These are phyloP conservation scores for Sebastolobus altivelis DNA, from an alignment of 2,797 vertebrate genomes.

Conservation along the genomic window DNA sequence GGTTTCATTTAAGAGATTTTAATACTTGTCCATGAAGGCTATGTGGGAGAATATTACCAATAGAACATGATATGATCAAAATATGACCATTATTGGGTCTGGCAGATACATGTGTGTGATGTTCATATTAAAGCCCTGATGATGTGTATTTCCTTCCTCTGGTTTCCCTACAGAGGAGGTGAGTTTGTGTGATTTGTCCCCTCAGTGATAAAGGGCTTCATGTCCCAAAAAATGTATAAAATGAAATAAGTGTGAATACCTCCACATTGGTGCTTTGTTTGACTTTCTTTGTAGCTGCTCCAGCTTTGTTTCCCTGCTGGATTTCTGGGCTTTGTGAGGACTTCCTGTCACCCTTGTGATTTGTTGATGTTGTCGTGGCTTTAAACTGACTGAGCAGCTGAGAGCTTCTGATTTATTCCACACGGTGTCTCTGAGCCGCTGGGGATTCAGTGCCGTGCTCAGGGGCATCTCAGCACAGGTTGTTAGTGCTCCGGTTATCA, in stretches of 20 bases:
- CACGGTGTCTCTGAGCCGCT: not conserved
- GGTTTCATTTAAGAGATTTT: not conserved
- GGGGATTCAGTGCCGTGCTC: constrained; percentile 20
- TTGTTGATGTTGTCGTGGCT: constrained; percentile 5
- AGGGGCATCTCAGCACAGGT: constrained; percentile 44
- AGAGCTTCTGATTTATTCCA: constrained; percentile 30
- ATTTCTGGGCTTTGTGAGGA: constrained; percentile 12
- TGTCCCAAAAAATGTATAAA: not conserved
- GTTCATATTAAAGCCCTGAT: not conserved
- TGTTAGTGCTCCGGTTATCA: constrained; percentile 17
- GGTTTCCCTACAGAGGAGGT: not conserved
- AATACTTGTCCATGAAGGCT: not conserved
- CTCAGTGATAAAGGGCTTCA: not conserved
- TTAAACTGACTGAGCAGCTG: constrained; percentile 6
- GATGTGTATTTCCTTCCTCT: not conserved
- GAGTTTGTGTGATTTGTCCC: not conserved
- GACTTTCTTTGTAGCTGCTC: not conserved
- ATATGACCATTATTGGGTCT: not conserved
- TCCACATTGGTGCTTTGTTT: not conserved
- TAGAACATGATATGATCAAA: not conserved
- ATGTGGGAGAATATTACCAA: not conserved
- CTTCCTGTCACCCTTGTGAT: not conserved
- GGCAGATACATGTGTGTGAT: not conserved
- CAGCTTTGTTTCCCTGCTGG: constrained; percentile 1
- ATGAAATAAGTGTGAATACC: not conserved